Evolutionary conservation across 2,113 vertebrate species (phyloP).

Genomic region (Phasianus colchicus): DNA sequence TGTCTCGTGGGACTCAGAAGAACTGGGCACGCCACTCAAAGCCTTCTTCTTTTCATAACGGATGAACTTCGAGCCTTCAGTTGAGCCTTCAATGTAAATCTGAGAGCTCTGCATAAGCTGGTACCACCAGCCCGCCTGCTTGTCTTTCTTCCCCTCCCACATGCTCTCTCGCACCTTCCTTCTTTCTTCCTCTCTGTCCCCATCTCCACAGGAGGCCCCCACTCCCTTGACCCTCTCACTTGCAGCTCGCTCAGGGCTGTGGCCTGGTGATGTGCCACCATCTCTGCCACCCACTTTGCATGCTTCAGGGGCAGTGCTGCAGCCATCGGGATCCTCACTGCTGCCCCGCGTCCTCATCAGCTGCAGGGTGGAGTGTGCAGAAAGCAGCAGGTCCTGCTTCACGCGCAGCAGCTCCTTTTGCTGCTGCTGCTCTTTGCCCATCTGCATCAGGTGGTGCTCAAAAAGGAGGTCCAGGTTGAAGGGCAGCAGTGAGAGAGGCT

Average conservation of each 20-base stretch:
- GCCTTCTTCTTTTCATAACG: slow-evolving; percentile 80
- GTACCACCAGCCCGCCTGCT: slow-evolving; percentile 96
- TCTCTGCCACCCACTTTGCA: slow-evolving; percentile 21
- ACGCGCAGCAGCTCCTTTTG: slow-evolving; percentile 91
- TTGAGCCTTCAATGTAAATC: slow-evolving; percentile 92
- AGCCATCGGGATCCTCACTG: not conserved
- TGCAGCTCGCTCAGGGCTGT: not conserved
- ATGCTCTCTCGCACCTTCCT: slow-evolving; percentile 24
- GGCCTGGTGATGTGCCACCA: not conserved
- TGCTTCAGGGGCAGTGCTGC: not conserved
- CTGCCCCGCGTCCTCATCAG: slow-evolving; percentile 85
- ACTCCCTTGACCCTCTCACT: slow-evolving; percentile 74
- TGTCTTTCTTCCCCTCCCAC: slow-evolving; percentile 71
- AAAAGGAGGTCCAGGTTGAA: slow-evolving; percentile 96
- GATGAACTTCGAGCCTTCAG: slow-evolving; percentile 84
- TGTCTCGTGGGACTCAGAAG: slow-evolving; percentile 41
- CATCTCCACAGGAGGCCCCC: slow-evolving; percentile 69
- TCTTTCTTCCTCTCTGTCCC: slow-evolving; percentile 62
- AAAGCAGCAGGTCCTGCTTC: slow-evolving; percentile 86
- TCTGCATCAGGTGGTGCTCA: slow-evolving; percentile 89
- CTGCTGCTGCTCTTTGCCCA: slow-evolving; percentile 88
- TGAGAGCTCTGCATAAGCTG: slow-evolving; percentile 99
- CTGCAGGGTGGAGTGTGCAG: slow-evolving; percentile 91
- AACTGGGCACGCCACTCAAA: not conserved
- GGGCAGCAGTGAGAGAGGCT: slow-evolving; percentile 94